Conservation (phyloP, 1,140 invertebrate species). For the Rhopalosiphum maidis region DNA sequence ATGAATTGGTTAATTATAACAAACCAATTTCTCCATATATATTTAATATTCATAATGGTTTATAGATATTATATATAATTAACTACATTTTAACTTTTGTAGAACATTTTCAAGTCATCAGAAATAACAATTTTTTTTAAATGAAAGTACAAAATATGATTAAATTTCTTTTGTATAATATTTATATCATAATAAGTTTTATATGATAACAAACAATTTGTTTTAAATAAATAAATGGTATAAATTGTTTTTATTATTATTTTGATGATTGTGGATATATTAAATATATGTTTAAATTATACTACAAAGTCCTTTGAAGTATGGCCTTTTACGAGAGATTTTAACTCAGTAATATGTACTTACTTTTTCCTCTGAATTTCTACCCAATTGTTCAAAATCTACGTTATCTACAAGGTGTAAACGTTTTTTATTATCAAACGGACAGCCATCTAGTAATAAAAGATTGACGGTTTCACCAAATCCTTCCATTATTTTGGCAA, state of each 20-base stretch:
- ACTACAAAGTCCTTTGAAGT: background rate
- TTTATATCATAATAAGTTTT: background rate
- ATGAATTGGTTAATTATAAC: background rate
- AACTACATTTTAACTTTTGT: background rate
- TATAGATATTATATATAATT: background rate
- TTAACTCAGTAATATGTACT: background rate
- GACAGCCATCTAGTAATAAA: conserved; percentile 56
- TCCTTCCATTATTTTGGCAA: conserved; percentile 59
- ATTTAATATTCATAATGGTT: background rate
- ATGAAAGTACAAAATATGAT: background rate
- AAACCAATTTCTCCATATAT: background rate
- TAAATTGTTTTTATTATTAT: background rate
- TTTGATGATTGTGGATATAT: background rate
- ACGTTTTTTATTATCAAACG: conserved; percentile 23
- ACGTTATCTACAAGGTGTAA: background rate
- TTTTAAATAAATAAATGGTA: background rate
- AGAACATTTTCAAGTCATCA: background rate
- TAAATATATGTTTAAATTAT: background rate
- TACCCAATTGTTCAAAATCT: background rate
- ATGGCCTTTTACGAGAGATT: background rate
- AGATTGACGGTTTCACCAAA: conserved; percentile 56
- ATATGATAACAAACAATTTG: background rate
- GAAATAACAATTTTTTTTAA: background rate
- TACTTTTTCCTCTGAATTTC: background rate
- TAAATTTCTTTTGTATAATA: background rate